phyloP scores from a whole-genome alignment of 2,113 vertebrate genomes.

The Neodontobutis hainanensis region DNA sequence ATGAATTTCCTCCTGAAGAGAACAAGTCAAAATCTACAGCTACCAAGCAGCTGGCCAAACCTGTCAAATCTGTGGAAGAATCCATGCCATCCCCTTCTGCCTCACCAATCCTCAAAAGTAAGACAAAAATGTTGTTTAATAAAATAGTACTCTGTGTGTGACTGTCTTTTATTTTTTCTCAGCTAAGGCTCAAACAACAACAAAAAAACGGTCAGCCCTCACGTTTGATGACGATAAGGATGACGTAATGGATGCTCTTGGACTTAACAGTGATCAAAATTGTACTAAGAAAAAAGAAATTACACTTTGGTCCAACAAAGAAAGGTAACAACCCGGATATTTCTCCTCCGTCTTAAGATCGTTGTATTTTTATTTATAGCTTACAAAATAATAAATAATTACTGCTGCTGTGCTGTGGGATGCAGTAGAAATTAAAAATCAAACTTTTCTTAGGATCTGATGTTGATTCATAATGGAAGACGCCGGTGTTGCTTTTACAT shows the following conservation, averaged over 20 bases:
- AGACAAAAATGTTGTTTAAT: constrained; percentile 49
- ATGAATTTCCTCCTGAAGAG: constrained; percentile 72
- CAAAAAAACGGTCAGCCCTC: constrained; percentile 70
- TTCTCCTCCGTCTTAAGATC: not conserved
- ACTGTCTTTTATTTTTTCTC: constrained; percentile 30
- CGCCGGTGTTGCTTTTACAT: not conserved
- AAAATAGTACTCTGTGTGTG: not conserved
- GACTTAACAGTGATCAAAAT: constrained; percentile 76
- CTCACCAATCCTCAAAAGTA: constrained; percentile 47
- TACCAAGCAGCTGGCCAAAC: constrained; percentile 31
- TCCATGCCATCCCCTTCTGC: constrained; percentile 11
- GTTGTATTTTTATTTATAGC: constrained; percentile 41
- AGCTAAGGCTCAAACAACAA: constrained; percentile 54
- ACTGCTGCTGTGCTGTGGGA: constrained; percentile 17
- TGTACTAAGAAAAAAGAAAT: constrained; percentile 58
- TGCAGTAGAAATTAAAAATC: constrained; percentile 17
- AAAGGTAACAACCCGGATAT: constrained; percentile 57
- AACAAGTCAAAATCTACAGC: constrained; percentile 48
- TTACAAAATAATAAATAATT: constrained; percentile 43
- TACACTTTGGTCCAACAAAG: constrained; percentile 46
- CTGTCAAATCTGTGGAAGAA: constrained; percentile 47
- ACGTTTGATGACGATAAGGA: constrained; percentile 83
- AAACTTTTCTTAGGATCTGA: not conserved
- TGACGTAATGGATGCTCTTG: constrained; percentile 83
- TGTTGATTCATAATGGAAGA: constrained; percentile 1